These are phyloP conservation scores for Noturus placidus DNA, from an alignment of 2,113 vertebrate genomes.

Conservation along the genomic window DNA sequence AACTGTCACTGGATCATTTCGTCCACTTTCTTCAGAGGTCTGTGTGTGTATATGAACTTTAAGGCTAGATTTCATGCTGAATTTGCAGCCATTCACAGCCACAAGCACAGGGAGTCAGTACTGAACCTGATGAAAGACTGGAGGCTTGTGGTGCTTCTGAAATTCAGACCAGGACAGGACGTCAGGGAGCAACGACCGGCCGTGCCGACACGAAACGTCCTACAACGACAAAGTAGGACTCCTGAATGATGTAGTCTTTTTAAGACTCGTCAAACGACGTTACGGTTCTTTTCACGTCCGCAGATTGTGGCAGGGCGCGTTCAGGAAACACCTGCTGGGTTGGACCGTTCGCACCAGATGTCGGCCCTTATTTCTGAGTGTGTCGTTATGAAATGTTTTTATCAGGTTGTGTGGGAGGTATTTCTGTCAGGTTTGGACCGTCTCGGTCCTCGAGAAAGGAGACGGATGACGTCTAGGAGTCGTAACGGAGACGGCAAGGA, in stretches of 20 bases:
- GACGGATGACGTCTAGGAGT: background rate
- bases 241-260: no score
- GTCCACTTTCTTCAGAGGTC: background rate
- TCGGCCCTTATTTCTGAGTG: background rate
- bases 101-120: background rate
- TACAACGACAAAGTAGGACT: background rate
- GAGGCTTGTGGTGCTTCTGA: background rate
- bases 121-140: background rate
- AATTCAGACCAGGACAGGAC: background rate
- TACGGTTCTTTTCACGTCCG: background rate
- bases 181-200: background rate
- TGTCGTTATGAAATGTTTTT: background rate
- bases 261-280: background rate
- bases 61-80: background rate
- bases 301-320: background rate
- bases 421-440: background rate
- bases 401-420: background rate
- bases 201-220: background rate
- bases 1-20: background rate
- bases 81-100: background rate
- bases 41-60: background rate
- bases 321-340: slow-evolving; percentile 20
- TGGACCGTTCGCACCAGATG: background rate
- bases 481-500: background rate
- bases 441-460: background rate